Conservation (phyloP, 2,888 invertebrate genomes). For the Capitulum mitella region DNA sequence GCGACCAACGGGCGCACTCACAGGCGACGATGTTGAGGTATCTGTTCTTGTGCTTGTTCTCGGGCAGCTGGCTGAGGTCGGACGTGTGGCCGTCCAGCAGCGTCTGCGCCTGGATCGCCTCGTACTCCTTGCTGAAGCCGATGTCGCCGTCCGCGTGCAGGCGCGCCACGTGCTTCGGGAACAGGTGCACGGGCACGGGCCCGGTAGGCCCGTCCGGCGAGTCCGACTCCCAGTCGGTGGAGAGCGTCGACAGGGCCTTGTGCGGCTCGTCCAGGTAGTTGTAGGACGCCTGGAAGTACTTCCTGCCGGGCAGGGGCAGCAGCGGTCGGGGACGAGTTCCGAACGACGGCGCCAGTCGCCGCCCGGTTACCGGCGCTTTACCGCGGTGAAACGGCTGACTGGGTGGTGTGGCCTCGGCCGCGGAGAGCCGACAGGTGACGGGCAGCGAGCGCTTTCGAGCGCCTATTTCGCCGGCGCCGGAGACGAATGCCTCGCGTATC, state of each 20-base stretch:
- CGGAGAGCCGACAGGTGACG: background rate
- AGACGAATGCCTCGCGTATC: too few species aligned
- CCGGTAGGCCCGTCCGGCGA: conserved; percentile 42
- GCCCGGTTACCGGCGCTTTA: too few species aligned
- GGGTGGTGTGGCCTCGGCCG: background rate
- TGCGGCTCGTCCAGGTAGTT: conserved; percentile 70
- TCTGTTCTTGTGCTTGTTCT: conserved; percentile 88
- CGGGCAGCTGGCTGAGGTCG: conserved; percentile 79
- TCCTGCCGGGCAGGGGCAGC: conserved; percentile 50
- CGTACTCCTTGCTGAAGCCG: conserved; percentile 91
- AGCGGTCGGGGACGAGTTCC: too few species aligned
- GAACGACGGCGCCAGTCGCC: too few species aligned
- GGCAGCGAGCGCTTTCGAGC: background rate
- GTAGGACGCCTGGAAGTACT: conserved; percentile 69
- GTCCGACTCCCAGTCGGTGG: conserved; percentile 56
- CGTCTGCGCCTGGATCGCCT: conserved; percentile 72
- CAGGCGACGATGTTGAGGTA: conserved; percentile 94
- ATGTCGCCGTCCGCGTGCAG: conserved; percentile 90
- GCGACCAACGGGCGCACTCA: conserved; percentile 55
- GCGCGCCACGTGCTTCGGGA: conserved; percentile 73
- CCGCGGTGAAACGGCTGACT: background rate
- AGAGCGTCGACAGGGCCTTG: conserved; percentile 49
- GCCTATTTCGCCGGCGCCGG: too few species aligned
- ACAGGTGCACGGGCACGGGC: conserved; percentile 66
- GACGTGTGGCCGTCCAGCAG: conserved; percentile 67